Conservation (phyloP, 2,113 vertebrate species). For the Gobio gobio region DNA sequence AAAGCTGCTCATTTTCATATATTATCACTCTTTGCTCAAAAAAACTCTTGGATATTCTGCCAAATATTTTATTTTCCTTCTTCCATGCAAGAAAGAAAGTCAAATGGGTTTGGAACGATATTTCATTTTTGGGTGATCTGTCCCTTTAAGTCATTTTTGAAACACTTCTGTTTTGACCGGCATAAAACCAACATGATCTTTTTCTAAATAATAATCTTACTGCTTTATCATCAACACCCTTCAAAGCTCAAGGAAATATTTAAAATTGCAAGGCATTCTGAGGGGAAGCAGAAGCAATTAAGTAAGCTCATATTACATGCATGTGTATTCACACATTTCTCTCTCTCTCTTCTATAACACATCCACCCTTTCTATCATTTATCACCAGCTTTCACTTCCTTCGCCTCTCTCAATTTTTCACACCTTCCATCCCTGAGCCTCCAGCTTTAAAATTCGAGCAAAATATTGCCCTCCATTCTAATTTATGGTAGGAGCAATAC, state of each 20-base stretch:
- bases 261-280: neutral
- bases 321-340: constrained; percentile 43
- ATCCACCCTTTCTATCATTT: constrained; percentile 40
- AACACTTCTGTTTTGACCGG: neutral
- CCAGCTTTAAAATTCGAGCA: constrained; percentile 36
- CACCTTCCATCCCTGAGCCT: constrained; percentile 51
- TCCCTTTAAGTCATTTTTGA: neutral
- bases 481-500: neutral
- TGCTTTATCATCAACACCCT: neutral
- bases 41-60: neutral
- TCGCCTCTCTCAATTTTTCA: constrained; percentile 42
- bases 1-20: no score
- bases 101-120: neutral
- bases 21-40: no score
- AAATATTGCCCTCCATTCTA: constrained; percentile 36
- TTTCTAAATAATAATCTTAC: constrained; percentile 21
- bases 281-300: constrained; percentile 25
- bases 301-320: constrained; percentile 33
- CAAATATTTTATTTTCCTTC: neutral
- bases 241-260: neutral
- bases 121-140: neutral
- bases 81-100: neutral
- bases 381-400: constrained; percentile 37
- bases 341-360: constrained; percentile 39
- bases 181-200: neutral